These are phyloP conservation scores for Serripes groenlandicus DNA, from an alignment of 2,888 invertebrate species.

Conservation along the genomic window DNA sequence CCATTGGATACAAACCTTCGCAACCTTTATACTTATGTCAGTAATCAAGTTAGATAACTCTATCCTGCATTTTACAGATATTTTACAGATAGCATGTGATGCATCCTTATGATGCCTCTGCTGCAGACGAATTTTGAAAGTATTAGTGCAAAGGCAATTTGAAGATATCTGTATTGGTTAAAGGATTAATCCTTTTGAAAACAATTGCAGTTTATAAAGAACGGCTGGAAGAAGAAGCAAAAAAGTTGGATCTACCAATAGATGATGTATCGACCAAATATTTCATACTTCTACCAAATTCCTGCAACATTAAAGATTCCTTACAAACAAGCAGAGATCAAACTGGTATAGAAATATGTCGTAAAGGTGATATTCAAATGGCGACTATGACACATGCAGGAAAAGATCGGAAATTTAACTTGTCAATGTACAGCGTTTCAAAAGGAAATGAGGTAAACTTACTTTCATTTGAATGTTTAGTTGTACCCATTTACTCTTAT, in stretches of 20 bases:
- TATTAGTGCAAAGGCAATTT: no score
- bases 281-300: conserved; percentile 20
- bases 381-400: background rate
- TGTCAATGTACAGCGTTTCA: conserved; percentile 18
- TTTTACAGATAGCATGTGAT: no score
- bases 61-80: no score
- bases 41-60: no score
- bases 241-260: background rate
- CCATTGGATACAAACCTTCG: no score
- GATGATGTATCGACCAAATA: conserved; percentile 14
- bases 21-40: no score
- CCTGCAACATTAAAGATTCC: conserved; percentile 15
- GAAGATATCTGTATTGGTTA: no score
- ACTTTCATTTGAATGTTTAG: no score
- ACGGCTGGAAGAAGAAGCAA: background rate
- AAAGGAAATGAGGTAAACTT: conserved; percentile 35
- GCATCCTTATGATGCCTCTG: no score
- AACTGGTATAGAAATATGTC: background rate
- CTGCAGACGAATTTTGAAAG: no score
- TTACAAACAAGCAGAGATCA: background rate
- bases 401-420: conserved; percentile 8
- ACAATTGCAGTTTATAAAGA: background rate
- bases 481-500: no score
- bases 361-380: background rate
- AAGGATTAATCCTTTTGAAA: no score